A percentile compares a stretch with the other conserved stretches of the same genome.
Evolutionary conservation across 2,113 vertebrate genomes (phyloP).

Genomic region (Saguinus midas): DNA sequence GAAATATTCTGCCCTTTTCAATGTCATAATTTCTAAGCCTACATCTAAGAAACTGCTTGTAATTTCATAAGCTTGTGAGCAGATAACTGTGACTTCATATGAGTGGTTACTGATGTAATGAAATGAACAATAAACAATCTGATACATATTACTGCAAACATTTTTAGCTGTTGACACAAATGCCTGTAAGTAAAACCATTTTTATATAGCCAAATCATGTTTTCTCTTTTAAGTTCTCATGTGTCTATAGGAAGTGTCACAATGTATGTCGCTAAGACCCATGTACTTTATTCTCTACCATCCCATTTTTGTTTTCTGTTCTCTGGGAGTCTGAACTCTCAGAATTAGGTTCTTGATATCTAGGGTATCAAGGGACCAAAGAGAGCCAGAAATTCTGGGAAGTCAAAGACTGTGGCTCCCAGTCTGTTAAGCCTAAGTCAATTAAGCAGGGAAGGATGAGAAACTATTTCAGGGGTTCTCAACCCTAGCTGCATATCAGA

Average conservation of each 20-base stretch:
- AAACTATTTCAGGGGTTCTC: background rate
- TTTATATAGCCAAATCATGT: background rate
- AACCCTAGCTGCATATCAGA: background rate
- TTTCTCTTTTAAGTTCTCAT: background rate
- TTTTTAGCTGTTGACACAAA: background rate
- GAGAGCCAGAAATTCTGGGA: background rate
- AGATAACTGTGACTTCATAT: background rate
- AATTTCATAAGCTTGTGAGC: background rate
- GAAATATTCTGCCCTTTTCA: background rate
- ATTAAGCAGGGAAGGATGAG: background rate
- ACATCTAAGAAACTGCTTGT: background rate
- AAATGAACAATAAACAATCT: background rate
- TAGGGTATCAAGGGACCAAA: background rate
- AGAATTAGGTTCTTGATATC: background rate
- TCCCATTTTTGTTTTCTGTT: background rate
- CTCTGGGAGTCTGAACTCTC: background rate
- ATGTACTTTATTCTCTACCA: background rate
- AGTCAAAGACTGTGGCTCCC: background rate
- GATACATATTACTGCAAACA: background rate
- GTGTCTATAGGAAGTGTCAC: background rate
- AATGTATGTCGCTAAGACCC: background rate
- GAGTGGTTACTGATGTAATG: background rate
- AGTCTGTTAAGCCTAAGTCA: background rate
- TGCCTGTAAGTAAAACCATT: background rate
- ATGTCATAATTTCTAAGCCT: background rate